A percentile compares a stretch with the other conserved stretches of the same genome.
phyloP scores from a whole-genome alignment of 1,140 invertebrate species.

The roundworm (Caenorhabditis elegans) region DNA sequence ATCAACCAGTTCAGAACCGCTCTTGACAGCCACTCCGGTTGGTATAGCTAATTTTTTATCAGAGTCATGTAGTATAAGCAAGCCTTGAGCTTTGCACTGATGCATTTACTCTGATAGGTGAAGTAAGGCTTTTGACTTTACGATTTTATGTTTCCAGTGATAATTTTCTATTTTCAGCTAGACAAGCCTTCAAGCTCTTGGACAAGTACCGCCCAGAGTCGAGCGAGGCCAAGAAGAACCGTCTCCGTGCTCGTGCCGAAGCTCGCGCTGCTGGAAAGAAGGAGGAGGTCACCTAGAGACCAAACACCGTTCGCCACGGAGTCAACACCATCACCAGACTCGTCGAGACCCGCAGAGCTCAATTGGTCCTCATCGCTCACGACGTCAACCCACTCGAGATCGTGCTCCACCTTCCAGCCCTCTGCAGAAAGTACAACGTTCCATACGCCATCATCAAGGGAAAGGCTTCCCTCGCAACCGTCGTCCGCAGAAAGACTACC shows the following conservation, averaged over 20 bases:
- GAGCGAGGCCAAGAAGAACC: constrained; percentile 82
- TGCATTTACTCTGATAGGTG: constrained; percentile 24
- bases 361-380: constrained; percentile 94
- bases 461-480: constrained; percentile 87
- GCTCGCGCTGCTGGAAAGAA: constrained; percentile 79
- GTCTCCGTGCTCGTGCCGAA: constrained; percentile 85
- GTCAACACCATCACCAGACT: constrained; percentile 91
- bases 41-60: constrained; percentile 59
- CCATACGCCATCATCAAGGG: constrained; percentile 96
- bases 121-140: background rate
- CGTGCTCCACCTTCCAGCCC: constrained; percentile 90
- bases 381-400: constrained; percentile 99
- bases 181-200: constrained; percentile 89
- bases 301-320: constrained; percentile 80
- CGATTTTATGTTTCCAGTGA: background rate
- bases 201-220: constrained; percentile 96
- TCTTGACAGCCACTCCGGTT: constrained; percentile 88
- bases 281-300: constrained; percentile 81
- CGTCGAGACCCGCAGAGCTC: constrained; percentile 96
- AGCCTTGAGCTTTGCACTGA: constrained; percentile 17
- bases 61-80: constrained; percentile 33
- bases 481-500: constrained; percentile 89
- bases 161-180: constrained; percentile 73
- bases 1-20: constrained; percentile 94
- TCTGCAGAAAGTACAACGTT: constrained; percentile 99